These are phyloP conservation scores for Chiroxiphia lanceolata DNA, from an alignment of 2,797 vertebrate species.

Conservation along the genomic window DNA sequence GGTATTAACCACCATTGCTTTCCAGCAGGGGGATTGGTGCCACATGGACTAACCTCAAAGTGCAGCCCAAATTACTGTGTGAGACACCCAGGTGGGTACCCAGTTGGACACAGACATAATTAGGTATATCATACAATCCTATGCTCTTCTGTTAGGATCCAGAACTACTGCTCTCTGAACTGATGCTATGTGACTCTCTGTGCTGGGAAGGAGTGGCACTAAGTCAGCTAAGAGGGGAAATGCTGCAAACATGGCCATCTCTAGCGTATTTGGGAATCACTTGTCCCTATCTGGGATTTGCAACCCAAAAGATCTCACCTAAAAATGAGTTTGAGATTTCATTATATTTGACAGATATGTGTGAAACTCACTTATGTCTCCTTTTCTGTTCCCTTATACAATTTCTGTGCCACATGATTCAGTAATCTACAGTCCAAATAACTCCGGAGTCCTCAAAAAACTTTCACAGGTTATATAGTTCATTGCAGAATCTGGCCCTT, in stretches of 20 bases:
- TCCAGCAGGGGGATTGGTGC: background rate
- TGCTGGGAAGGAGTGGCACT: background rate
- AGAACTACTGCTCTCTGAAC: background rate
- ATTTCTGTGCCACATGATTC: background rate
- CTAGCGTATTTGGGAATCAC: background rate
- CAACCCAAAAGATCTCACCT: background rate
- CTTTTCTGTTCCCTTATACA: background rate
- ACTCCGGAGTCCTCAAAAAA: background rate
- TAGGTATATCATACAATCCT: too few relatives aligned
- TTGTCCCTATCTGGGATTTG: background rate
- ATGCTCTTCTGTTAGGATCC: background rate
- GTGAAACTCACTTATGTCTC: background rate
- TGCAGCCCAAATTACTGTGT: background rate
- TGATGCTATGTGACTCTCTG: rapidly evolving
- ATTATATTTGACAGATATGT: background rate
- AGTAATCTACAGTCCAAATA: background rate
- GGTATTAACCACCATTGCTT: background rate
- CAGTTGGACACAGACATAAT: background rate
- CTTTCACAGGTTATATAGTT: background rate
- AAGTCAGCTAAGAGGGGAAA: background rate
- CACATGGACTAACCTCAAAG: background rate
- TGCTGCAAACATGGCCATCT: background rate
- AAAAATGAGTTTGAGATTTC: background rate
- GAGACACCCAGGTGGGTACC: background rate
- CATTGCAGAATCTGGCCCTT: background rate